phyloP scores from a whole-genome alignment of 1,140 invertebrate species.

The Steinernema khuongi region DNA sequence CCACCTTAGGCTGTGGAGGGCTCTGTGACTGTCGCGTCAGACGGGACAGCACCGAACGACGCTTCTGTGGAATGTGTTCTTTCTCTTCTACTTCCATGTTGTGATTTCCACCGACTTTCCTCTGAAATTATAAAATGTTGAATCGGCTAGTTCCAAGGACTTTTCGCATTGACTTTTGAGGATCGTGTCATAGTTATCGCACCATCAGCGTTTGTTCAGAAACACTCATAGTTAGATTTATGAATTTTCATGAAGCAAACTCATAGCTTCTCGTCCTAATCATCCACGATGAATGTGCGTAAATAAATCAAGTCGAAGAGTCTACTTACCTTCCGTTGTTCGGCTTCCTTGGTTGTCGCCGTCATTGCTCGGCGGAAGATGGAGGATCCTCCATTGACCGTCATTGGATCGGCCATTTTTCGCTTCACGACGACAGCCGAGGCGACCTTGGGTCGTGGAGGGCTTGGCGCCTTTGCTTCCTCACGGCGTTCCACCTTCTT shows the following conservation, averaged over 20 bases:
- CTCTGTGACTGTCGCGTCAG: too few species aligned
- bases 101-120: too few species aligned
- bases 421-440: neutral
- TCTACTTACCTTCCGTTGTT: neutral
- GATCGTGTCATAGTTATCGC: neutral
- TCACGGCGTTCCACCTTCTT: too few species aligned
- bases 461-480: too few species aligned
- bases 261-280: constrained; percentile 10
- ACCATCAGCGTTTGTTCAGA: neutral
- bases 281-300: neutral
- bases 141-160: neutral
- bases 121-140: too few species aligned
- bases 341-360: neutral
- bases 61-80: too few species aligned
- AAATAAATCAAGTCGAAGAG: too few species aligned
- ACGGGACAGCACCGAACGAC: too few species aligned
- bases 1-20: neutral
- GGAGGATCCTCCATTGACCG: neutral
- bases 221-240: neutral
- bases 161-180: too few species aligned
- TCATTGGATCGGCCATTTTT: neutral
- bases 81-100: too few species aligned
- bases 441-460: neutral
- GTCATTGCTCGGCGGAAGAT: neutral
- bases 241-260: neutral